Evolutionary conservation across 2,888 invertebrate species (phyloP).

Genomic region (Neria commutata): DNA sequence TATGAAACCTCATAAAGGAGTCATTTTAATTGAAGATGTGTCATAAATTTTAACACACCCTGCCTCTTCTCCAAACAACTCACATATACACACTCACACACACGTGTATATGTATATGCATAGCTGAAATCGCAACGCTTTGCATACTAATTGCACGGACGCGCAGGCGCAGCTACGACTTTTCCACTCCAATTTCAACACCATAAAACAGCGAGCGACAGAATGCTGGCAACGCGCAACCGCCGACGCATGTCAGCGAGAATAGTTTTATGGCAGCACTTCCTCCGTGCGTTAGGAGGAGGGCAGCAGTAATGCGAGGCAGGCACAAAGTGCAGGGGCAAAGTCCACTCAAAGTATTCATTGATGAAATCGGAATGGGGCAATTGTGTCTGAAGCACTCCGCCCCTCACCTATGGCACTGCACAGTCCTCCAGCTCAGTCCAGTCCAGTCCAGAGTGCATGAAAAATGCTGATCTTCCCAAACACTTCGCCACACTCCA

Average conservation of each 20-base stretch:
- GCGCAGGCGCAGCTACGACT: constrained; percentile 14
- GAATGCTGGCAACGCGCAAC: constrained; percentile 3
- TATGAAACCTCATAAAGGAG: no score
- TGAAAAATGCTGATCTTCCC: not conserved
- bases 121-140: not conserved
- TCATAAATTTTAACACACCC: no score
- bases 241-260: not conserved
- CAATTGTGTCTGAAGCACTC: not conserved
- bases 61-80: no score
- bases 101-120: not conserved
- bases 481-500: not conserved
- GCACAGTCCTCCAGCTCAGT: no score
- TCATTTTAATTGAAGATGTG: no score
- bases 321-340: not conserved
- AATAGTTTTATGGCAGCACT: not conserved
- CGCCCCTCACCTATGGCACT: no score
- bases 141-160: constrained; percentile 27
- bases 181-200: constrained; percentile 38
- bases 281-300: constrained; percentile 1
- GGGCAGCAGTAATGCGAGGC: not conserved
- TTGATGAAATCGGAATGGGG: constrained; percentile 10
- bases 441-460: not conserved
- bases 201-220: constrained; percentile 25
- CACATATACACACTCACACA: no score
- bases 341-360: constrained; percentile 8